Conservation (phyloP, 2,888 invertebrate species). For the Agrotis puta region DNA sequence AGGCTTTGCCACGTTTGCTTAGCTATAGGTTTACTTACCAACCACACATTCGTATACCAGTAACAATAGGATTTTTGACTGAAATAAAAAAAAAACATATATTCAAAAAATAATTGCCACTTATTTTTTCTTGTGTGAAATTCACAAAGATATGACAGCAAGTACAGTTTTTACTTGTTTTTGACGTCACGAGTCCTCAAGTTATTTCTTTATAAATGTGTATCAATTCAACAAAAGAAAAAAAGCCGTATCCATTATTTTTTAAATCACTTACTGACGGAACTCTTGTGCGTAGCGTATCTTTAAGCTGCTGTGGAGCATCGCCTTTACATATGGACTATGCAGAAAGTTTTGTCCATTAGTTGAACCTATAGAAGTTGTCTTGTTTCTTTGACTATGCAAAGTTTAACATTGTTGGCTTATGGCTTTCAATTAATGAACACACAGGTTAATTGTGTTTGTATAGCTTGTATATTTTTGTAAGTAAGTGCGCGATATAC, state of each 20-base stretch:
- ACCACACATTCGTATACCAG: background rate
- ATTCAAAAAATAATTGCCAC: no score
- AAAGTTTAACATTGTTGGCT: slow-evolving; percentile 29
- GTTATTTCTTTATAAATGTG: no score
- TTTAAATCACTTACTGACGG: no score
- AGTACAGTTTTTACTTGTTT: no score
- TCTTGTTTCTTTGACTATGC: slow-evolving; percentile 7
- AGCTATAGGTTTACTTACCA: background rate
- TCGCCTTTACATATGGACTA: background rate
- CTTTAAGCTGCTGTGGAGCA: background rate
- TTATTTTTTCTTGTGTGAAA: no score
- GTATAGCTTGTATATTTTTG: background rate
- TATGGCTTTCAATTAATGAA: slow-evolving; percentile 9
- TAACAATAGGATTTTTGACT: no score
- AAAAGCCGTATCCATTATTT: no score
- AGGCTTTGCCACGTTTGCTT: no score
- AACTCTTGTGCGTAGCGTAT: background rate
- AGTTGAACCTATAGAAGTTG: slow-evolving; percentile 23
- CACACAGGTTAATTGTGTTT: slow-evolving; percentile 1
- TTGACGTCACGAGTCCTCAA: no score
- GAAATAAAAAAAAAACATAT: no score
- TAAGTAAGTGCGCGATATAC: background rate
- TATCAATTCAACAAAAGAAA: no score
- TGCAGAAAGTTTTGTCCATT: slow-evolving; percentile 37
- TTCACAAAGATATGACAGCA: no score